These are phyloP conservation scores for Caloenas nicobarica DNA, from an alignment of 2,113 vertebrate genomes.

Conservation along the genomic window DNA sequence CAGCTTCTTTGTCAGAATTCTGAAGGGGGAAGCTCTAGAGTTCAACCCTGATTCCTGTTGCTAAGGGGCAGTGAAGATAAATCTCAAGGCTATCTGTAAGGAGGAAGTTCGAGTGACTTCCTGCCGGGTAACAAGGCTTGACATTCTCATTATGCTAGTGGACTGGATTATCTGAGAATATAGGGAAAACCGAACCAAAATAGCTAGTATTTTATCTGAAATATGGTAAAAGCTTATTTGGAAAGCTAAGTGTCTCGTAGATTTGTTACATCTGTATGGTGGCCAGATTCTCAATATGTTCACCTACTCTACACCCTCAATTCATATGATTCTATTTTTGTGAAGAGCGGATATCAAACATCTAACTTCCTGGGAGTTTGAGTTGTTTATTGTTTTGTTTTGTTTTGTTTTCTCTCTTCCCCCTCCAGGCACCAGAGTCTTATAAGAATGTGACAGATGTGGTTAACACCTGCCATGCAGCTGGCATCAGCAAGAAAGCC, in stretches of 20 bases:
- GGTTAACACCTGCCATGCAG: constrained; percentile 94
- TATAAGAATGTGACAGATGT: constrained; percentile 98
- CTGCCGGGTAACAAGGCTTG: not conserved
- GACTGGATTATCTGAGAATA: not conserved
- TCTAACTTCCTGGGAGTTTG: not conserved
- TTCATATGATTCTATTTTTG: not conserved
- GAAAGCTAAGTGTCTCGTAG: not conserved
- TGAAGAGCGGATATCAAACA: not conserved
- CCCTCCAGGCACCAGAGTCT: constrained; percentile 90
- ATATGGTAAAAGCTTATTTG: not conserved
- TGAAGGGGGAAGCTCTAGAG: not conserved
- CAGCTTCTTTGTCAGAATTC: not conserved
- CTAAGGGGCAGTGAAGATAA: not conserved
- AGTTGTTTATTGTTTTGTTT: not conserved
- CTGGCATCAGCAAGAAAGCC: constrained; percentile 97
- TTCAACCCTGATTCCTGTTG: not conserved
- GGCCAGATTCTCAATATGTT: not conserved
- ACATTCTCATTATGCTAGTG: not conserved
- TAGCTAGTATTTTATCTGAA: not conserved
- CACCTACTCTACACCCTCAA: not conserved
- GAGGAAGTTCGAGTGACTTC: not conserved
- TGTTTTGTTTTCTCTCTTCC: not conserved
- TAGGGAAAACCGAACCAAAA: not conserved
- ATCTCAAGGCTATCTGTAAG: not conserved
- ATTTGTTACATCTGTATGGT: not conserved